Conservation (phyloP, 2,797 vertebrate species). For the Malacoraja senta region DNA sequence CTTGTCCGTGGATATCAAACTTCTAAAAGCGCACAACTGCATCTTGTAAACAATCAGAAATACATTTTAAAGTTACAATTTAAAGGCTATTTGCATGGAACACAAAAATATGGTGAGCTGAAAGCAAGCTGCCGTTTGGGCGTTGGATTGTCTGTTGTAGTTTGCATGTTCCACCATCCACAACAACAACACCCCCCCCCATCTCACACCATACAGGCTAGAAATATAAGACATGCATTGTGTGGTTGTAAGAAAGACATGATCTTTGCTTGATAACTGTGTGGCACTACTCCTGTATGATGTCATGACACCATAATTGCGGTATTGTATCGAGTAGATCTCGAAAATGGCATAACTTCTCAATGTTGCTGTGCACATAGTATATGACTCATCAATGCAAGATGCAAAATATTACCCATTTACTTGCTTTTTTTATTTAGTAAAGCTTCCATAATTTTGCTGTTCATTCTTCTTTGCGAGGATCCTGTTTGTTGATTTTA, state of each 20-base stretch:
- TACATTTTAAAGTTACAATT: background rate
- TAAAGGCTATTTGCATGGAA: background rate
- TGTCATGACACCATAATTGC: background rate
- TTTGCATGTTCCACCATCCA: too few relatives aligned
- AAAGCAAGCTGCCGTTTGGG: background rate
- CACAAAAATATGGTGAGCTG: background rate
- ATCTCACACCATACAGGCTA: background rate
- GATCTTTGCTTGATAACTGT: background rate
- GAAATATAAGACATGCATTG: background rate
- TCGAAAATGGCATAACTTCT: background rate
- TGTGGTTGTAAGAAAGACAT: background rate
- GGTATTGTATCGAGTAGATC: background rate
- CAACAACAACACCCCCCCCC: too few relatives aligned
- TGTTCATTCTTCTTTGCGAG: background rate
- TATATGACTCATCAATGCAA: background rate
- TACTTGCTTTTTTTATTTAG: background rate
- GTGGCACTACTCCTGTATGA: background rate
- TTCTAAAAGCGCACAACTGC: background rate
- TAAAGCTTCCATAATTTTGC: background rate
- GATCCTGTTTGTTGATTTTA: too few relatives aligned
- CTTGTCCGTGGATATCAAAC: background rate
- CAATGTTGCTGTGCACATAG: background rate
- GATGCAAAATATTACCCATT: background rate
- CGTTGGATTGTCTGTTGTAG: background rate
- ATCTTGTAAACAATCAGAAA: background rate